These are phyloP conservation scores for Loxodonta africana DNA, from an alignment of 2,113 vertebrate genomes.

Conservation along the genomic window DNA sequence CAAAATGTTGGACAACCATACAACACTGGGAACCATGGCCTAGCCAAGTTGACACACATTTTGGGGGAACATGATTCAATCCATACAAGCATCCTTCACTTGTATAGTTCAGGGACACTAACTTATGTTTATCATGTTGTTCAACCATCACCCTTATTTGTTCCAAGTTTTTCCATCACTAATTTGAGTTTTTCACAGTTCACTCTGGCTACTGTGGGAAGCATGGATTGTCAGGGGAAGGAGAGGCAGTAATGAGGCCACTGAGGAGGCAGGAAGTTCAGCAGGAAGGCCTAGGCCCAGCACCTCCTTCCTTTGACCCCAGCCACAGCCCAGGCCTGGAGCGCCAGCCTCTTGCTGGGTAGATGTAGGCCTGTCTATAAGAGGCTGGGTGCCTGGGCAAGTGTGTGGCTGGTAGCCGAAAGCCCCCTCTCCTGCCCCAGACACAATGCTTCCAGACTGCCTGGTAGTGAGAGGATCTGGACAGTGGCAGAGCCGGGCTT, in stretches of 20 bases:
- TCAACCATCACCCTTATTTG: not conserved
- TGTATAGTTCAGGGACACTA: not conserved
- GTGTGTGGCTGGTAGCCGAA: not conserved
- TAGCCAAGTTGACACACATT: too few relatives aligned
- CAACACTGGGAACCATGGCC: too few relatives aligned
- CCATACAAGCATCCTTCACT: not conserved
- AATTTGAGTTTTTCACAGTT: not conserved
- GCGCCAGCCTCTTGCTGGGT: not conserved
- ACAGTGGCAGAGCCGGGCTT: not conserved
- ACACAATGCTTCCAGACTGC: rapidly evolving
- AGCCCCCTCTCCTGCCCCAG: not conserved
- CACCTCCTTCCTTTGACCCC: not conserved
- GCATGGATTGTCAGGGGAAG: not conserved
- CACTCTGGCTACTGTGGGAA: not conserved
- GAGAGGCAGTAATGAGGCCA: not conserved
- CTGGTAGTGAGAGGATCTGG: not conserved
- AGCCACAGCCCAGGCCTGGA: not conserved
- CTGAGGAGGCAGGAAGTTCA: not conserved
- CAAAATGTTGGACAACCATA: too few relatives aligned
- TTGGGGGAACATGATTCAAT: too few relatives aligned
- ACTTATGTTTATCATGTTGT: not conserved
- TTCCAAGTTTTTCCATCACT: not conserved
- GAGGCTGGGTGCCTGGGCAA: not conserved
- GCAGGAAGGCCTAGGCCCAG: not conserved
- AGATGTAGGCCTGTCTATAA: not conserved